Evolutionary conservation across 23 tunicate genomes (phyloP), one percentile per base, ranked within the genome.

Genomic region (Halocynthia roretzi): DNA sequence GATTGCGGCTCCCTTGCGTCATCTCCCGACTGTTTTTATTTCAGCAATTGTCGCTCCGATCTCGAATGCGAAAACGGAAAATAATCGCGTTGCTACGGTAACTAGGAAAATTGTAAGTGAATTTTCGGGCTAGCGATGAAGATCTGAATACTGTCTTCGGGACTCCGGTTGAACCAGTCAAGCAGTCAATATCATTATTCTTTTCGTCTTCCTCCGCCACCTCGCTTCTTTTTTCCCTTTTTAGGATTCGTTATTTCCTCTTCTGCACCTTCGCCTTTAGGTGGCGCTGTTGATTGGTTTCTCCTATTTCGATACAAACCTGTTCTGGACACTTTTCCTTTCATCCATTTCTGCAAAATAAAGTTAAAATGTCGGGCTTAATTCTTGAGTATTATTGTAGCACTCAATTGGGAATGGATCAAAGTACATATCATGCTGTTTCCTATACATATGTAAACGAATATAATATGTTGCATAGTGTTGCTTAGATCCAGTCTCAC

Each of bases 341-440:
- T 74, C 18, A 74, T 18, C 78, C 78, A 74, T 54, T 54, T 74
- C 78, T 74, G 56, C 19, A 31, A 31, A 31, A 31, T 31, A 31
- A 31, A 74, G 19, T 20, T 19, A 10, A 48, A 15, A 12, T 10
- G 51, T 0, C 19, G 12, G 18, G 14, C 19, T 11, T 17, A 12
- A 67, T 67, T 19, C 5, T 67, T 20, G 71, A 11, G 19, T 31
- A 31, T 31, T 31, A 31, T 31, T 31, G 44, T 31, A 31, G 44
- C 44, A 4, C 44, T 4, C 44, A 31, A 31, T 31, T 31, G 44
- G 44, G 44, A 4, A 31, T 31, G 44, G 4, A 31, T 31, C 44
- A 31, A 31, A 31, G 44, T 31, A 31, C 44, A 31, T 31, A 31
- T 31, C 44, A 31, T 31, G 44, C 4, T 31, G 4, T 31, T 31